These are phyloP conservation scores for Horisme vitalbata DNA, from an alignment of 2,888 invertebrate genomes.

Conservation along the genomic window DNA sequence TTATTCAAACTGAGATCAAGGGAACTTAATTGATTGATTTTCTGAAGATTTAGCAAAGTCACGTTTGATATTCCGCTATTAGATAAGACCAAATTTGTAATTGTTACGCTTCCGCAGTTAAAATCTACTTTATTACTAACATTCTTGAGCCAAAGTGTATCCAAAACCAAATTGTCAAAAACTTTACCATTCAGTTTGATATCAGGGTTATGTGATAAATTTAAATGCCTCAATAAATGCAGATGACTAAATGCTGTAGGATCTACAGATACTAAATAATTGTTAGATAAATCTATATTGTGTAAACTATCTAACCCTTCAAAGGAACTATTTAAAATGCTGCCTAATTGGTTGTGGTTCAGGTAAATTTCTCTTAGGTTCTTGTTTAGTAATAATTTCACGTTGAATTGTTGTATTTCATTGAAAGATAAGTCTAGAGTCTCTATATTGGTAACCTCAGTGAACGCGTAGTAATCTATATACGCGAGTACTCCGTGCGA, in stretches of 20 bases:
- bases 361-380: conserved; percentile 8
- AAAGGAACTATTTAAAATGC: conserved; percentile 4
- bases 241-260: conserved; percentile 9
- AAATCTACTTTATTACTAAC: conserved; percentile 9
- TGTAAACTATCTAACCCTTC: neutral
- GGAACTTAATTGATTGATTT: conserved; percentile 1
- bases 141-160: conserved; percentile 4
- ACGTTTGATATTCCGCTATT: conserved; percentile 12
- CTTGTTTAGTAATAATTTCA: conserved; percentile 2
- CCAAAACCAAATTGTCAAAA: conserved; percentile 1
- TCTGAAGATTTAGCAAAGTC: conserved; percentile 1
- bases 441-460: conserved; percentile 5
- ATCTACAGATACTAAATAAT: conserved; percentile 5
- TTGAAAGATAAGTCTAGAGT: conserved; percentile 15
- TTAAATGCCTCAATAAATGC: conserved; percentile 1
- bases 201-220: conserved; percentile 12
- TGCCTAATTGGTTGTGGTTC: conserved; percentile 12
- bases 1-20: conserved; percentile 14
- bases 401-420: conserved; percentile 3
- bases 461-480: conserved; percentile 12
- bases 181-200: conserved; percentile 1
- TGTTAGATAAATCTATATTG: conserved; percentile 10
- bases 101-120: conserved; percentile 3
- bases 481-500: conserved; percentile 7
- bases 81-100: conserved; percentile 9